These are phyloP conservation scores for Agapostemon virescens DNA, from an alignment of 2,888 invertebrate genomes.

Conservation along the genomic window DNA sequence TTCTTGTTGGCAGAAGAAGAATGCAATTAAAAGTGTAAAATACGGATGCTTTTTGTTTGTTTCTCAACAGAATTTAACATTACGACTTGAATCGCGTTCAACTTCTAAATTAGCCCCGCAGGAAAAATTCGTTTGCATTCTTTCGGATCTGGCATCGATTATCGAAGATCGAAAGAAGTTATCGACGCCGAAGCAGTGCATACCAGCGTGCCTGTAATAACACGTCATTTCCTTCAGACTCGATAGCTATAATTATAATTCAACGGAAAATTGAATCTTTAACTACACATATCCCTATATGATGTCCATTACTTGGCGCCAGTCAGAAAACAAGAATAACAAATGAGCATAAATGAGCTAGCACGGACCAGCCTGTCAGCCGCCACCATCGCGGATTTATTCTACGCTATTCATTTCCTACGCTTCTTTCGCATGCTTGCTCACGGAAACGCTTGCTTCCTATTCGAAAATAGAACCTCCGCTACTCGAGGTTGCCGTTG, in stretches of 20 bases:
- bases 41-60: no score
- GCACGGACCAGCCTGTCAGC: background rate
- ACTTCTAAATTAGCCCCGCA: no score
- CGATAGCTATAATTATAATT: constrained; percentile 58
- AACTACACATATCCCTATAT: constrained; percentile 40
- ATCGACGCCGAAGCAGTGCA: constrained; percentile 20
- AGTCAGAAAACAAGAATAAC: constrained; percentile 49
- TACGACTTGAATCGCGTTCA: constrained; percentile 10
- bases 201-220: constrained; percentile 50
- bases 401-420: constrained; percentile 14
- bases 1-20: background rate
- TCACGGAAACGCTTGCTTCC: constrained; percentile 49
- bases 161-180: constrained; percentile 27
- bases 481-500: constrained; percentile 32
- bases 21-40: no score
- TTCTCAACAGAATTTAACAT: constrained; percentile 4
- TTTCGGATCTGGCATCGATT: background rate
- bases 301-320: constrained; percentile 54
- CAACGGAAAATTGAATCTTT: constrained; percentile 56
- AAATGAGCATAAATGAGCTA: background rate
- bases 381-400: constrained; percentile 2
- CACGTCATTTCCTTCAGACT: constrained; percentile 42
- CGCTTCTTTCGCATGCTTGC: constrained; percentile 28
- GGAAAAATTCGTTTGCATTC: constrained; percentile 5
- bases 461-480: constrained; percentile 35